Evolutionary conservation across 2,888 invertebrate genomes (phyloP).

Genomic region (Andricus curvator): DNA sequence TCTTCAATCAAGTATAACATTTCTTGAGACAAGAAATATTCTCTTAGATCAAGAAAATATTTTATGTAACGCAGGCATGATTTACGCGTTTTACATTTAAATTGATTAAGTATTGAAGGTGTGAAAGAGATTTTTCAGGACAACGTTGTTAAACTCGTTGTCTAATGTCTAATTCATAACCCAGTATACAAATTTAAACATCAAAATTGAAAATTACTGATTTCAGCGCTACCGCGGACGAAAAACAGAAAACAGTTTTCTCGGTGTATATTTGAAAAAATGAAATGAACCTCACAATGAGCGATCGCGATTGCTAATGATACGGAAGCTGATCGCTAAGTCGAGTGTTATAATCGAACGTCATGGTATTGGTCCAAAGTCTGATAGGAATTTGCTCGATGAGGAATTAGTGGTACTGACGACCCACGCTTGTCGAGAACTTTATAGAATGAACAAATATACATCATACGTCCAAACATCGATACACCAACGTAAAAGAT

Average conservation of each 20-base stretch:
- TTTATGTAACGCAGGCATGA: no score
- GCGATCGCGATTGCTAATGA: constrained; percentile 41
- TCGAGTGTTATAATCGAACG: not conserved
- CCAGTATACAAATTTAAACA: no score
- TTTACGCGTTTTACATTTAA: no score
- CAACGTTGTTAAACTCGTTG: no score
- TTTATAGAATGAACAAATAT: not conserved
- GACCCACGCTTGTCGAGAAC: constrained; percentile 57
- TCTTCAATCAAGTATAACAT: no score
- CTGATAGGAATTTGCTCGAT: constrained; percentile 4
- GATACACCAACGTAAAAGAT: constrained; percentile 48
- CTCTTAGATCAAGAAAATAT: no score
- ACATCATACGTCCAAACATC: not conserved
- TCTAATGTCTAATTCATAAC: no score
- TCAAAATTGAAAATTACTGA: no score
- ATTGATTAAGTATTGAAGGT: no score
- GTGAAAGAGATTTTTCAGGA: no score
- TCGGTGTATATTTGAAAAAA: not conserved
- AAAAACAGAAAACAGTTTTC: not conserved
- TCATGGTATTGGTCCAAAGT: constrained; percentile 5
- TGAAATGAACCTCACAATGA: constrained; percentile 41
- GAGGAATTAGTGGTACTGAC: constrained; percentile 61
- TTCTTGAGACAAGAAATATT: no score
- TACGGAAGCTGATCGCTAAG: constrained; percentile 1
- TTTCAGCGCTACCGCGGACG: no score